Evolutionary conservation across 2,113 vertebrate species (phyloP).

Genomic region (Crotalus helleri): DNA sequence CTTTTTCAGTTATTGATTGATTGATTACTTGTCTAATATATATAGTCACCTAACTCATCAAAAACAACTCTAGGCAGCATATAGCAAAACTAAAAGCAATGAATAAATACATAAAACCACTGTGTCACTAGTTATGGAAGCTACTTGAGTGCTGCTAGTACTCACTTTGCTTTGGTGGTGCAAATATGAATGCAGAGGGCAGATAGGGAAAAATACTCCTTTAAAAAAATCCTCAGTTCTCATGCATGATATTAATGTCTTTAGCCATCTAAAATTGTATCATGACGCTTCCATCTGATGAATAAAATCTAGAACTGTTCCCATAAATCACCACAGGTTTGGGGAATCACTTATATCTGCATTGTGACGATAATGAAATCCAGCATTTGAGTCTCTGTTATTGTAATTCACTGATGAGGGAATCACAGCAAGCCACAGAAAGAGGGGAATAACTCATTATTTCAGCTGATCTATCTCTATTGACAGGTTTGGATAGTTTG

Average conservation of each 20-base stretch:
- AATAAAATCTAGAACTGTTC: neutral
- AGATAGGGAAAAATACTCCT: neutral
- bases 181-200: neutral
- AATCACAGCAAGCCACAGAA: neutral
- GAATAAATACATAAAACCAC: too few species aligned
- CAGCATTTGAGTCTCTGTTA: neutral
- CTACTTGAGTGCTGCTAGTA: neutral
- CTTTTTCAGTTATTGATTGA: neutral
- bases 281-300: neutral
- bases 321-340: neutral
- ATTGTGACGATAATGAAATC: slow-evolving; percentile 3
- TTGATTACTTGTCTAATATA: too few species aligned
- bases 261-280: neutral
- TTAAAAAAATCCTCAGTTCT: neutral
- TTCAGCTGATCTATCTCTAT: neutral
- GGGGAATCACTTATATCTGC: neutral
- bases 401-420: neutral
- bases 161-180: neutral
- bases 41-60: too few species aligned
- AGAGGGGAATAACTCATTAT: neutral
- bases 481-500: neutral
- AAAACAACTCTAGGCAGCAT: too few species aligned
- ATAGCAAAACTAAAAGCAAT: too few species aligned
- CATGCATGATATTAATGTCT: neutral
- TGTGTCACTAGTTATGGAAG: too few species aligned